phyloP scores from a whole-genome alignment of 2,113 vertebrate species.

The Myanophis thanlyinensis region DNA sequence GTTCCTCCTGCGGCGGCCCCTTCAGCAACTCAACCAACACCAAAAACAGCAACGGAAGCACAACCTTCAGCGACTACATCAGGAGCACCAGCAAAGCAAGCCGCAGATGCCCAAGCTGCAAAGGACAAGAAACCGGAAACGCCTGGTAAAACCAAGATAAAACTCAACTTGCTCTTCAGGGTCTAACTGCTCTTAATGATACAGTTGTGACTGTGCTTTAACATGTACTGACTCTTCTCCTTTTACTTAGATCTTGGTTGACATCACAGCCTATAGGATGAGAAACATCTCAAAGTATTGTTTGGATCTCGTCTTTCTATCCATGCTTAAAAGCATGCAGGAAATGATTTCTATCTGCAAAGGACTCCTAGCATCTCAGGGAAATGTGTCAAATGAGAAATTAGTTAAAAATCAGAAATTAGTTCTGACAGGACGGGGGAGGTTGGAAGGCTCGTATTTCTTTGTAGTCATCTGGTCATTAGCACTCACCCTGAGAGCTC shows the following conservation, averaged over 20 bases:
- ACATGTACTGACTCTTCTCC: not conserved
- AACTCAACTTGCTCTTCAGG: not conserved
- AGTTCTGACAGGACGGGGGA: not conserved
- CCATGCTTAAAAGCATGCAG: not conserved
- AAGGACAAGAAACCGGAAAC: not conserved
- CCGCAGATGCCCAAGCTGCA: not conserved
- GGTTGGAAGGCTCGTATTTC: not conserved
- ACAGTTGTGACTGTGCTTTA: not conserved
- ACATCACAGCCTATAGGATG: not conserved
- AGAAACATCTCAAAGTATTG: not conserved
- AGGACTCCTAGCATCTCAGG: not conserved
- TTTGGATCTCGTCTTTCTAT: not conserved
- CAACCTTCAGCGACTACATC: not conserved
- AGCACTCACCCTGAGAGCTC: not conserved
- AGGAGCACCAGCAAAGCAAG: not conserved
- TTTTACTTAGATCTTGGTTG: not conserved
- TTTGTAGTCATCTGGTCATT: not conserved
- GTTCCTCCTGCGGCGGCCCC: not conserved
- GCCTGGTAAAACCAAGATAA: not conserved
- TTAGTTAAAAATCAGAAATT: not conserved
- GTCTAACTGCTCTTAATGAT: too few relatives aligned
- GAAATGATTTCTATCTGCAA: not conserved
- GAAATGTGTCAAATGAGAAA: not conserved
- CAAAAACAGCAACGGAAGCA: not conserved
- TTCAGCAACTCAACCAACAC: not conserved